A percentile compares a stretch with the other conserved stretches of the same genome.
These are phyloP conservation scores for Perognathus longimembris DNA, from an alignment of 2,113 vertebrate species.

Conservation along the genomic window DNA sequence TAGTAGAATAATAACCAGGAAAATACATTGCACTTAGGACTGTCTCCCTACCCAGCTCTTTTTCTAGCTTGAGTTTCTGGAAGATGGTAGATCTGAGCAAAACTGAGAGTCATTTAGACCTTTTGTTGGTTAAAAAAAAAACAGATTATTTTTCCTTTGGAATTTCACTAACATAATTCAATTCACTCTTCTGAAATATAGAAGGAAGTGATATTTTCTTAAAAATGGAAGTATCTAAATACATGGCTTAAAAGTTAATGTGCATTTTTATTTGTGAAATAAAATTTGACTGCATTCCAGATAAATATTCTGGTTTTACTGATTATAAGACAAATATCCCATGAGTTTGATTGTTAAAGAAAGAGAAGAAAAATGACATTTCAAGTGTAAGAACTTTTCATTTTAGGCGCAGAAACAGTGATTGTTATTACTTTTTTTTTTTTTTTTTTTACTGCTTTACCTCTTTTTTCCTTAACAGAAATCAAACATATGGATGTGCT, in stretches of 20 bases:
- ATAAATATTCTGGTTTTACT: conserved; percentile 8
- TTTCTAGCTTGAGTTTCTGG: background rate
- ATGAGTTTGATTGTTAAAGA: conserved; percentile 40
- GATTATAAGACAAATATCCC: background rate
- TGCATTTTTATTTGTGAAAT: background rate
- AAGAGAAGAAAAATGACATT: conserved; percentile 10
- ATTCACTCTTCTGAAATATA: background rate
- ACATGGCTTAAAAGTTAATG: background rate
- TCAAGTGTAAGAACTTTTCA: background rate
- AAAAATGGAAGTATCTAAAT: background rate
- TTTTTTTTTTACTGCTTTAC: background rate
- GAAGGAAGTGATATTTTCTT: background rate
- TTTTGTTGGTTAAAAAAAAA: background rate
- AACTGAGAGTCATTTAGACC: background rate
- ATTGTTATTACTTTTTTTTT: no score
- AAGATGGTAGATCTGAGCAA: background rate
- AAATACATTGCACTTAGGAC: background rate
- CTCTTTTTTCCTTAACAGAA: conserved; percentile 47
- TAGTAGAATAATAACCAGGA: background rate
- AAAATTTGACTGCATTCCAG: background rate
- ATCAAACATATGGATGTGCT: background rate
- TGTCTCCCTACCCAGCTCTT: background rate
- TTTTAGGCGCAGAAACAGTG: background rate
- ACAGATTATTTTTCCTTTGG: background rate
- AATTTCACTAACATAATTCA: conserved; percentile 11